These are phyloP conservation scores for Leptinotarsa peninsularis DNA, from an alignment of 2,888 invertebrate species.

Conservation along the genomic window DNA sequence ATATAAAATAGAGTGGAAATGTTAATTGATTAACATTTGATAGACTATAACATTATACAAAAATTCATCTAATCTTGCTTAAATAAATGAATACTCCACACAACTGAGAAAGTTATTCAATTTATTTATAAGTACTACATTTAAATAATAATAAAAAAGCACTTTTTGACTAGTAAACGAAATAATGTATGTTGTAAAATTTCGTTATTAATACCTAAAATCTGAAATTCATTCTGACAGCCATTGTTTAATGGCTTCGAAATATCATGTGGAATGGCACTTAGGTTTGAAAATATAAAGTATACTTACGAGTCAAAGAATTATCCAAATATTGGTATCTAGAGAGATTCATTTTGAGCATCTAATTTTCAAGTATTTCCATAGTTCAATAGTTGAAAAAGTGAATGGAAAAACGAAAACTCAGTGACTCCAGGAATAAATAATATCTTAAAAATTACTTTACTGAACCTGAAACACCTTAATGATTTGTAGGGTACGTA, in stretches of 20 bases:
- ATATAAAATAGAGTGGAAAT: conserved; percentile 31
- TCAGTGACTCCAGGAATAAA: no score
- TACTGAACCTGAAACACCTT: no score
- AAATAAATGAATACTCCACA: conserved; percentile 9
- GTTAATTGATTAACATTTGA: conserved; percentile 42
- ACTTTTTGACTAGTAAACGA: conserved; percentile 53
- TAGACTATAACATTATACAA: conserved; percentile 36
- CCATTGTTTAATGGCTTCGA: conserved; percentile 7
- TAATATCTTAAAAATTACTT: no score
- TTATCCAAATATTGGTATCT: neutral
- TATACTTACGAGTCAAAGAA: conserved; percentile 4
- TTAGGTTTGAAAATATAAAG: neutral
- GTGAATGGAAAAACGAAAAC: no score
- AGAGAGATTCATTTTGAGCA: conserved; percentile 24
- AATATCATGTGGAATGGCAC: conserved; percentile 28
- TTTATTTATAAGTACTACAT: conserved; percentile 7
- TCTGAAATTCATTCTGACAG: conserved; percentile 21
- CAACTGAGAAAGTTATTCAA: neutral
- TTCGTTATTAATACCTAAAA: conserved; percentile 8
- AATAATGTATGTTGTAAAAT: conserved; percentile 21
- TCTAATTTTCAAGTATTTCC: neutral
- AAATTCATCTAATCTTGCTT: conserved; percentile 34
- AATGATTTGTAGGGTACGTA: neutral
- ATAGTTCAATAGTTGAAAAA: no score
- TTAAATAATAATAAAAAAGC: conserved; percentile 42